Percentiles rank a stretch among this genome's conserved stretches.
Conservation (phyloP, 2,113 vertebrate species). For the Gadus chalcogrammus region DNA sequence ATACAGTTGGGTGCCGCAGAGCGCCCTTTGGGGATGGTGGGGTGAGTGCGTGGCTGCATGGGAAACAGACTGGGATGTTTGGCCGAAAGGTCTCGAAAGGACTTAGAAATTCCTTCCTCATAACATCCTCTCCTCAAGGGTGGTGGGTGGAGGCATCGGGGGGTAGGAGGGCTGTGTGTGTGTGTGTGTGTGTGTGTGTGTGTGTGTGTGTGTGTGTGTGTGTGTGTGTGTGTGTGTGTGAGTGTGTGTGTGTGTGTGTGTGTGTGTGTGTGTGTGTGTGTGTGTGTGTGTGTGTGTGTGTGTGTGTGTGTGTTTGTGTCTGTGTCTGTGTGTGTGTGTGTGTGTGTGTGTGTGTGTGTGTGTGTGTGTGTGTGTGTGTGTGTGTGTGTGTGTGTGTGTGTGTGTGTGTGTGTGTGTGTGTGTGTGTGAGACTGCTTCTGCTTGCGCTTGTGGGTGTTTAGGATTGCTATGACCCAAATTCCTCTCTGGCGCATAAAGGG, state of each 20-base stretch:
- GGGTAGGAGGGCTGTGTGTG: constrained; percentile 2
- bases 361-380: constrained; percentile 24
- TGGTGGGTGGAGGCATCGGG: constrained; percentile 21
- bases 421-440: constrained; percentile 12
- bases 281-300: constrained; percentile 27
- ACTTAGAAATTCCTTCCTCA: constrained; percentile 68
- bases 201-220: constrained; percentile 27
- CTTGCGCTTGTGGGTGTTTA: constrained; percentile 35
- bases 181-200: constrained; percentile 34
- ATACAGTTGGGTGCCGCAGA: constrained; percentile 18
- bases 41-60: constrained; percentile 27
- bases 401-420: constrained; percentile 13
- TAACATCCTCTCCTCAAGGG: constrained; percentile 62
- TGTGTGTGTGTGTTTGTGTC: constrained; percentile 33
- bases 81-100: constrained; percentile 36
- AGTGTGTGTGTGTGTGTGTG: constrained; percentile 29
- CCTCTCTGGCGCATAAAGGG: constrained; percentile 44
- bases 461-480: constrained; percentile 54
- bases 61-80: constrained; percentile 56
- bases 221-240: constrained; percentile 27
- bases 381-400: constrained; percentile 8
- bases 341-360: constrained; percentile 18
- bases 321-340: constrained; percentile 33
- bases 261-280: constrained; percentile 31
- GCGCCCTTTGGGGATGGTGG: constrained; percentile 7